These are phyloP conservation scores for Calameuta idolon DNA, from an alignment of 2,888 invertebrate genomes.

Conservation along the genomic window DNA sequence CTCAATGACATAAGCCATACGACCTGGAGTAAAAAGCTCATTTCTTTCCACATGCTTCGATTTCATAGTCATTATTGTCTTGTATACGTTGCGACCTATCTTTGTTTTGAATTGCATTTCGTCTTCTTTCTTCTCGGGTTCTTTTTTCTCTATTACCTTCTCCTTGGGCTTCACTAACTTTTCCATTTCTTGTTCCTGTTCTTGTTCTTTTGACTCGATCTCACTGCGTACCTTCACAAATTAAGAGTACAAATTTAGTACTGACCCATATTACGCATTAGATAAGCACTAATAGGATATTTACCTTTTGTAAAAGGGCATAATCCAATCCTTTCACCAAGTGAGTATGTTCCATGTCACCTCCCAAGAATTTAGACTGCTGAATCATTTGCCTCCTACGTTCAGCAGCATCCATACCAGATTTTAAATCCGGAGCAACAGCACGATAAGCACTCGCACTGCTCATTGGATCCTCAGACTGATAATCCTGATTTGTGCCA, in stretches of 20 bases:
- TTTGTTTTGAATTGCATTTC: constrained; percentile 87
- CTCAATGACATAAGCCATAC: constrained; percentile 99
- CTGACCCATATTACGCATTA: background rate
- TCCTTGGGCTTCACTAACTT: constrained; percentile 73
- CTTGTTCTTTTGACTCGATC: constrained; percentile 81
- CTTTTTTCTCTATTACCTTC: constrained; percentile 67
- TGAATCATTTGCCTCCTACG: constrained; percentile 93
- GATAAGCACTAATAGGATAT: background rate
- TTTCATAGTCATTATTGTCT: constrained; percentile 76
- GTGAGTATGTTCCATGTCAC: constrained; percentile 99
- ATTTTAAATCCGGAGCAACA: constrained; percentile 96
- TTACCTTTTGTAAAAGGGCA: constrained; percentile 89
- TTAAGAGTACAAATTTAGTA: constrained; percentile 24
- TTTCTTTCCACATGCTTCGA: constrained; percentile 83
- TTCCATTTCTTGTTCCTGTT: constrained; percentile 87
- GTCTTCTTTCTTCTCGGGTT: constrained; percentile 74
- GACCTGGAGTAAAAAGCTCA: constrained; percentile 92
- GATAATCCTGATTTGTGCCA: constrained; percentile 84
- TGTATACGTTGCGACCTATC: constrained; percentile 82
- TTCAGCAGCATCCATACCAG: constrained; percentile 94
- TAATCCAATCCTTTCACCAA: constrained; percentile 98
- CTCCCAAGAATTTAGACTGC: constrained; percentile 99
- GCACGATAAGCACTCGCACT: constrained; percentile 91
- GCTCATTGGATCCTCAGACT: constrained; percentile 85
- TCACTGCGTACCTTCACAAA: constrained; percentile 80